Percentiles rank a stretch among this genome's conserved stretches.
phyloP scores from a whole-genome alignment of 2,113 vertebrate species.

The Daubentonia madagascariensis region DNA sequence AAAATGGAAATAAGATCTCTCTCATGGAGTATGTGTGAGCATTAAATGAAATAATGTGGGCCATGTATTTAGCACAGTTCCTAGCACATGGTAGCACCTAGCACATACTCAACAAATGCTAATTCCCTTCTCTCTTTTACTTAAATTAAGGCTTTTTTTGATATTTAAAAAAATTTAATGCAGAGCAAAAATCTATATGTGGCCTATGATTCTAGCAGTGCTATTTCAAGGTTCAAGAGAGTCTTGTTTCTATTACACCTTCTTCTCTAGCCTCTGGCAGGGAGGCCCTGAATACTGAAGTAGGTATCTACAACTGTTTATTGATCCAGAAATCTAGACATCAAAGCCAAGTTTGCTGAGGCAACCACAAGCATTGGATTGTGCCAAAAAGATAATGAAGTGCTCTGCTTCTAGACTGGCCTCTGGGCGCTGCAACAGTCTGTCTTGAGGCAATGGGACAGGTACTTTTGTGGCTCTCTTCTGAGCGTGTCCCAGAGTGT shows the following conservation, averaged over 20 bases:
- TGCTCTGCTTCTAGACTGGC: not conserved
- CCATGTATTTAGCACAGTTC: not conserved
- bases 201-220: not conserved
- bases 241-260: not conserved
- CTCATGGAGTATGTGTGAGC: not conserved
- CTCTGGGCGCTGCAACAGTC: not conserved
- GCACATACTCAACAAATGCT: too few species aligned
- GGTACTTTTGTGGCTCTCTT: not conserved
- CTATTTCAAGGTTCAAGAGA: not conserved
- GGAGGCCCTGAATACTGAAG: conserved; percentile 6
- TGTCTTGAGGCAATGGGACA: not conserved
- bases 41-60: not conserved
- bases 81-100: not conserved
- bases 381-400: conserved; percentile 66
- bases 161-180: not conserved
- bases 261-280: not conserved
- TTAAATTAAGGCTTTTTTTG: not conserved
- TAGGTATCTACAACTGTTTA: conserved; percentile 62
- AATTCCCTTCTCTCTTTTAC: not conserved
- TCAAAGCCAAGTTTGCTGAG: conserved; percentile 46
- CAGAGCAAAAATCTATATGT: not conserved
- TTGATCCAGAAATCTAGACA: conserved; percentile 65
- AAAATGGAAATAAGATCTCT: not conserved
- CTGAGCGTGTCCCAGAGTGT: not conserved
- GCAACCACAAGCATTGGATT: not conserved